These are phyloP conservation scores for Calycopis cecrops DNA, from an alignment of 1,140 invertebrate genomes.

Conservation along the genomic window DNA sequence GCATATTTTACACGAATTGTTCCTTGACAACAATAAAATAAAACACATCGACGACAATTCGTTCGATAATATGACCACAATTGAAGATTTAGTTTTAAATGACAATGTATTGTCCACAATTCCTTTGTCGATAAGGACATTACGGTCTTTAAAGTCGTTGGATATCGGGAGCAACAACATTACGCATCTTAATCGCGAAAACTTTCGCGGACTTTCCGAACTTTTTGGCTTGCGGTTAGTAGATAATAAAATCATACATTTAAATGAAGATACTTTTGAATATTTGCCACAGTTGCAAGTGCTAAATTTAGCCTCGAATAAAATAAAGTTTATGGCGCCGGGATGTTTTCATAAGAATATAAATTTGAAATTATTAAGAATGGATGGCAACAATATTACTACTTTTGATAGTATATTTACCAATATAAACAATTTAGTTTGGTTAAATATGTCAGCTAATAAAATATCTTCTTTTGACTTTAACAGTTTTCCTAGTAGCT, in stretches of 20 bases:
- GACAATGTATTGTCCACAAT: slow-evolving; percentile 84
- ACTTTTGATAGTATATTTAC: slow-evolving; percentile 81
- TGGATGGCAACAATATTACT: slow-evolving; percentile 81
- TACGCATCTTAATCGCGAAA: slow-evolving; percentile 75
- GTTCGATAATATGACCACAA: slow-evolving; percentile 85
- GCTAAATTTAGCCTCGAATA: slow-evolving; percentile 82
- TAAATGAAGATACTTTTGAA: slow-evolving; percentile 80
- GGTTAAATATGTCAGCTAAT: slow-evolving; percentile 84
- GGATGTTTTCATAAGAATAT: slow-evolving; percentile 80
- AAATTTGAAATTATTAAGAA: slow-evolving; percentile 78
- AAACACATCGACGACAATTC: slow-evolving; percentile 81
- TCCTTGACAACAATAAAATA: slow-evolving; percentile 85
- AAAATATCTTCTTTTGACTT: slow-evolving; percentile 81
- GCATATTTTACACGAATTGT: slow-evolving; percentile 82
- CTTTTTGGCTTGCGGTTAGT: slow-evolving; percentile 80
- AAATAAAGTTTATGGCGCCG: slow-evolving; percentile 79
- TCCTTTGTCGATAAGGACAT: slow-evolving; percentile 81
- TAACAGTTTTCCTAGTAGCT: slow-evolving; percentile 78
- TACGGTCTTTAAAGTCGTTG: slow-evolving; percentile 82
- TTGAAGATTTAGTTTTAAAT: slow-evolving; percentile 87
- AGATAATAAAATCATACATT: slow-evolving; percentile 80
- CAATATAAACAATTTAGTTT: slow-evolving; percentile 79
- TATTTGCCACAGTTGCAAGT: slow-evolving; percentile 80
- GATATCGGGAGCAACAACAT: slow-evolving; percentile 89
- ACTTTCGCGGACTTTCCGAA: slow-evolving; percentile 79